Percentiles rank a stretch among this genome's conserved stretches.
phyloP scores from a whole-genome alignment of 2,113 vertebrate genomes.

The Anser cygnoides region DNA sequence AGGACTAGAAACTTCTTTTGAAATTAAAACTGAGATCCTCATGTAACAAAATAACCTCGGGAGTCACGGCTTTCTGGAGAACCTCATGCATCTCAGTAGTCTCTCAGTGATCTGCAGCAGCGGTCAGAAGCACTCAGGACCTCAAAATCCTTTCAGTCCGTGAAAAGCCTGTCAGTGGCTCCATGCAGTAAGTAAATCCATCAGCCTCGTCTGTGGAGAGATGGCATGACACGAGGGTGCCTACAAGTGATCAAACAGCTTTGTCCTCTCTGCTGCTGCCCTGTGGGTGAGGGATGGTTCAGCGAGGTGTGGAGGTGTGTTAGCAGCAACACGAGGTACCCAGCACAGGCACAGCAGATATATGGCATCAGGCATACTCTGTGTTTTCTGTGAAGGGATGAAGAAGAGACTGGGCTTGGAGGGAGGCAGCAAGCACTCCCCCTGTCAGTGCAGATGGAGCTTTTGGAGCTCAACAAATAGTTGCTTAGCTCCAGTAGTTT shows the following conservation, averaged over 20 bases:
- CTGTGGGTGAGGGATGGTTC: neutral
- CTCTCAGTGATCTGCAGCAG: neutral
- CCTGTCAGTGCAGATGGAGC: neutral
- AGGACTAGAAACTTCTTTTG: neutral
- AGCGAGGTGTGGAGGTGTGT: rapidly evolving
- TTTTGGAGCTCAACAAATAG: neutral
- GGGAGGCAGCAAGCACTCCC: neutral
- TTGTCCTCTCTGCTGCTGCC: neutral
- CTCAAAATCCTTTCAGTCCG: neutral
- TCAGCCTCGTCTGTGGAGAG: neutral
- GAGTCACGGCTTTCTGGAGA: neutral
- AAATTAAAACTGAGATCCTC: neutral
- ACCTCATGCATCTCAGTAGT: neutral
- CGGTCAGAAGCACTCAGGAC: neutral
- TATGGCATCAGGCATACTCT: rapidly evolving
- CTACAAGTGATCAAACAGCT: neutral
- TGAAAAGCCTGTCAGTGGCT: neutral
- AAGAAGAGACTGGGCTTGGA: neutral
- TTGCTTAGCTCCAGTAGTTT: rapidly evolving
- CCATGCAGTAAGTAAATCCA: neutral
- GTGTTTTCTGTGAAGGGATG: neutral
- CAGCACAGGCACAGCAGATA: neutral
- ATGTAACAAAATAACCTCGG: neutral
- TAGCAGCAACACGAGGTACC: neutral
- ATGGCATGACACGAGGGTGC: neutral